phyloP scores from a whole-genome alignment of 2,888 invertebrate genomes.

The Drosophila kuntzei region DNA sequence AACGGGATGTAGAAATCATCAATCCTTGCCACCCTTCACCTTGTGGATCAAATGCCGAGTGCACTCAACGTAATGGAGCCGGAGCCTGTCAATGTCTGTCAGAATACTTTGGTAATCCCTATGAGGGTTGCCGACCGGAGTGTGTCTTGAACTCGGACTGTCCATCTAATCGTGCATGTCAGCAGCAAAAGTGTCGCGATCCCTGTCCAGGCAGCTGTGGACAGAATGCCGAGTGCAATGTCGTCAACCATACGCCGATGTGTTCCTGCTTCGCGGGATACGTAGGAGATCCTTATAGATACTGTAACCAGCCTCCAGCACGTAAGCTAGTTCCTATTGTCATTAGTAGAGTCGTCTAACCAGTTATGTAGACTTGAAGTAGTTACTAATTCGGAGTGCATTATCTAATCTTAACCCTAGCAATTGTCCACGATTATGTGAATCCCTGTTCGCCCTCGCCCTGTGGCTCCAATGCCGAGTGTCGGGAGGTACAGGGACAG shows the following conservation, averaged over 20 bases:
- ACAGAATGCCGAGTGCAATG: conserved; percentile 90
- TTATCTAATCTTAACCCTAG: conserved; percentile 80
- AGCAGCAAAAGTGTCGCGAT: conserved; percentile 90
- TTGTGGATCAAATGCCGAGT: conserved; percentile 90
- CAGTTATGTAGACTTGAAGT: conserved; percentile 41
- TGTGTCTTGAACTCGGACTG: conserved; percentile 91
- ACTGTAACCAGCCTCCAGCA: conserved; percentile 86
- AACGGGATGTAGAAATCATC: conserved; percentile 86
- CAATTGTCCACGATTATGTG: conserved; percentile 85
- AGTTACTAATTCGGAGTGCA: conserved; percentile 71
- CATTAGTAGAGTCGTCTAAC: conserved; percentile 25
- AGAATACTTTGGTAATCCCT: conserved; percentile 91
- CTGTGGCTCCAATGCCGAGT: conserved; percentile 92
- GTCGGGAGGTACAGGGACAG: conserved; percentile 89
- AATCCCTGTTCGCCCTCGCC: conserved; percentile 87
- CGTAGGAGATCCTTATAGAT: conserved; percentile 88
- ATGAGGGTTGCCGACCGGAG: conserved; percentile 91
- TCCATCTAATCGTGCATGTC: conserved; percentile 90
- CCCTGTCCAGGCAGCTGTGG: conserved; percentile 92
- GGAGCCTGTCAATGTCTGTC: conserved; percentile 90
- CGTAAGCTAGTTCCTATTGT: conserved; percentile 80
- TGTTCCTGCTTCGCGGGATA: conserved; percentile 89
- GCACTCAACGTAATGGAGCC: conserved; percentile 89
- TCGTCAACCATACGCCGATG: conserved; percentile 90
- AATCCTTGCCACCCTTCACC: conserved; percentile 90